Percentiles rank a stretch among this genome's conserved stretches.
phyloP scores from a whole-genome alignment of 1,140 invertebrate species.

The Scaptomyza pallida region DNA sequence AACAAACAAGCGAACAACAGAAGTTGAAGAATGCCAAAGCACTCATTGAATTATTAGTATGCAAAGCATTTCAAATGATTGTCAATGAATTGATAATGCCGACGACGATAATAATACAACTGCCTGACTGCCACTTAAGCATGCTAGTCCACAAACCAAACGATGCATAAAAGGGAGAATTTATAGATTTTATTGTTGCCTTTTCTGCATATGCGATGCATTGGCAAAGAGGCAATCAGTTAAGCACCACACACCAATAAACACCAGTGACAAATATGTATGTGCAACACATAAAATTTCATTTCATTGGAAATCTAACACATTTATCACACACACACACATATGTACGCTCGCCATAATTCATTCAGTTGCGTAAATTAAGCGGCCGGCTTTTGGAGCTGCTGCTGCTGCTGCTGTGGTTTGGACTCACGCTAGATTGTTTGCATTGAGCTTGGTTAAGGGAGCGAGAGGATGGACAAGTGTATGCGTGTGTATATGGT shows the following conservation, averaged over 20 bases:
- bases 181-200: slow-evolving; percentile 23
- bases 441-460: background rate
- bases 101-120: background rate
- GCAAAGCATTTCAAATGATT: slow-evolving; percentile 69
- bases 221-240: slow-evolving; percentile 42
- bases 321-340: slow-evolving; percentile 60
- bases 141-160: slow-evolving; percentile 32
- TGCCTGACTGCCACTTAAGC: slow-evolving; percentile 27
- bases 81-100: slow-evolving; percentile 41
- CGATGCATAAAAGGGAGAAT: no score
- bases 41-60: slow-evolving; percentile 52
- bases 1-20: slow-evolving; percentile 37
- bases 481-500: background rate
- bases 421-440: background rate
- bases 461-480: background rate
- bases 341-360: slow-evolving; percentile 45
- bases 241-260: slow-evolving; percentile 26
- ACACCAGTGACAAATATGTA: slow-evolving; percentile 43
- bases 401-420: slow-evolving; percentile 1
- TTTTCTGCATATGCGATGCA: slow-evolving; percentile 42
- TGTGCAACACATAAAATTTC: slow-evolving; percentile 58
- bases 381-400: slow-evolving; percentile 11
- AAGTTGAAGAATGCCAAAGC: slow-evolving; percentile 11
- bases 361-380: slow-evolving; percentile 45
- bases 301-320: slow-evolving; percentile 81